Base-by-base conservation (phyloP, 2,888 invertebrate genomes). In the Drosophila borealis region DNA sequence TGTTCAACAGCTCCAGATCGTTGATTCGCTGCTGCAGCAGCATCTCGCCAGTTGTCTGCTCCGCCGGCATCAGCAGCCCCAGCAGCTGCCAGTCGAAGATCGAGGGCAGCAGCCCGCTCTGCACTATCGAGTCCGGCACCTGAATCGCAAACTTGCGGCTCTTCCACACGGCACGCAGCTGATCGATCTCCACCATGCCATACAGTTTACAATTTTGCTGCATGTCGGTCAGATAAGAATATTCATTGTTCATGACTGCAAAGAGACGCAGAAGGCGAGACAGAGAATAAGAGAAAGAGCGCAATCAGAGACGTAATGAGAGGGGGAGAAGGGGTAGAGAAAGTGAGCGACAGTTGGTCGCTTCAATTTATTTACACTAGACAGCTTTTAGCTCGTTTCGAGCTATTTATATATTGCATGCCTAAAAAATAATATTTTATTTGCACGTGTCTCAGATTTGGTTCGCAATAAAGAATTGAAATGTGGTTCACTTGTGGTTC, bases 81-180 rank as follows among this genome's bases (percentile, higher is more conserved):
- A 78, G 5, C 4, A 80, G 39, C 2, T 49, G 33, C 78, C 80
- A 78, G n/a, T 78, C 78, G 9, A 78, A 80, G 13, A 78, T 74
- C 56, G 77, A 74, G 0, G 69, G 73, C 25, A 78, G 17, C 8
- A 80, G 49, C 1, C 78, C 67, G 21, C 55, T 70, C 21, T 56
- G 49, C 14, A 76, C 55, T 3, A 80, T 21, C 6, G 62, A 25
- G 5, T 57, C 59, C 19, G 77, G 64, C 25, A 70, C 60, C 25
- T 64, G 48, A 5, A 80, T 36, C 0, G 59, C 19, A 19, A 70
- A 80, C 10, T 65, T 68, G 1, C 73, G 73, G 1, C 59, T 11
- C 51, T 70, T 39, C 74, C 80, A 80, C 11, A 41, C 42, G 39
- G 48, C n/a, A 0, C 64, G 39, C 50, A 78, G 17, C 6, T 62